These are phyloP conservation scores for Apamea monoglypha DNA, from an alignment of 2,888 invertebrate genomes.

Conservation along the genomic window DNA sequence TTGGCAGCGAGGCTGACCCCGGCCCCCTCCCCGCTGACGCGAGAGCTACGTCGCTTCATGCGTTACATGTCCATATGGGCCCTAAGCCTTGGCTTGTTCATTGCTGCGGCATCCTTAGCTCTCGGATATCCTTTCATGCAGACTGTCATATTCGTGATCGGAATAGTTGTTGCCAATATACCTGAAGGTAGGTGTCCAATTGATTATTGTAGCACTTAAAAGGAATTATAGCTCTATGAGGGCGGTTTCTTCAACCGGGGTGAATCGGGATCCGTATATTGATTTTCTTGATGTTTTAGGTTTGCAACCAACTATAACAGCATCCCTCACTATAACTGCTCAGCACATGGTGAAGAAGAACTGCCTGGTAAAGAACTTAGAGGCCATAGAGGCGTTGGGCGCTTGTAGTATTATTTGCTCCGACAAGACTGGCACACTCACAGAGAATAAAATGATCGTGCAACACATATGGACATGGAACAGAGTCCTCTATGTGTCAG, in stretches of 20 bases:
- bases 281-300: constrained; percentile 81
- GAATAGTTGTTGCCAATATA: constrained; percentile 99
- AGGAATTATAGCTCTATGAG: background rate
- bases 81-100: constrained; percentile 96
- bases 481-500: constrained; percentile 96
- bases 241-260: too few relatives aligned
- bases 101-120: constrained; percentile 98
- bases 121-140: constrained; percentile 99
- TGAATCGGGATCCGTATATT: background rate
- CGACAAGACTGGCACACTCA: constrained; percentile 99
- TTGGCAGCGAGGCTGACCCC: constrained; percentile 97
- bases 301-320: constrained; percentile 99
- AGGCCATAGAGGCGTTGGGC: constrained; percentile 99
- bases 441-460: constrained; percentile 99
- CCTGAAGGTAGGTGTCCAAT: constrained; percentile 93
- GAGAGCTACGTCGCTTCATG: constrained; percentile 99
- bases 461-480: constrained; percentile 99
- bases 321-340: constrained; percentile 98
- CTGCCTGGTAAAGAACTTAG: constrained; percentile 99
- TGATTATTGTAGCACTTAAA: background rate
- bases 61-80: constrained; percentile 98
- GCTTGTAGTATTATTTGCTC: constrained; percentile 99
- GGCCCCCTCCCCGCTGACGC: constrained; percentile 98
- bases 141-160: constrained; percentile 99
- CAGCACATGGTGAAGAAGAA: constrained; percentile 99